Conservation (phyloP, 1,140 invertebrate genomes). For the Onthophagus taurus region DNA sequence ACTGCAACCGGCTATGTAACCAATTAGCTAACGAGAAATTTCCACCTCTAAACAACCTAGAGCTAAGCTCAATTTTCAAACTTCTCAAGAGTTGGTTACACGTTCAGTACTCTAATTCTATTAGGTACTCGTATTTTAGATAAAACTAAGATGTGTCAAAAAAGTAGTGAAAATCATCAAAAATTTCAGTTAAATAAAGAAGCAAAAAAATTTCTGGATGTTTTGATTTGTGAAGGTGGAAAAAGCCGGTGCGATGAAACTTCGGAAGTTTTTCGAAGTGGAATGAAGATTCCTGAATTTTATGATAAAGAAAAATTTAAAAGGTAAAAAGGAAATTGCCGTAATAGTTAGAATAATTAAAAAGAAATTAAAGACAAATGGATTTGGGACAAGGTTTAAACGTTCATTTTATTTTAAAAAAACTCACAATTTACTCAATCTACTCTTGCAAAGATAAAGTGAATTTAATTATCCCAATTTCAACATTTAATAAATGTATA, state of each 20-base stretch:
- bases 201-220: neutral
- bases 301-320: constrained; percentile 11
- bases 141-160: neutral
- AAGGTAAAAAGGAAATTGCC: constrained; percentile 4
- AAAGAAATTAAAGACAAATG: too few species aligned
- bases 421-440: too few species aligned
- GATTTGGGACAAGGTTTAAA: too few species aligned
- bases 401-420: too few species aligned
- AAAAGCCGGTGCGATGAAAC: constrained; percentile 6
- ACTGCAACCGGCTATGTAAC: too few species aligned
- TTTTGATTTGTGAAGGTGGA: neutral
- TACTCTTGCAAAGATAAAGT: too few species aligned
- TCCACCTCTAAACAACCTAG: neutral
- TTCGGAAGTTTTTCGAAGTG: neutral
- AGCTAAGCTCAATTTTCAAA: neutral
- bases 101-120: neutral
- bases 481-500: too few species aligned
- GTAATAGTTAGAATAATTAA: too few species aligned
- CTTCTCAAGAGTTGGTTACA: neutral
- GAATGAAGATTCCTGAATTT: constrained; percentile 1
- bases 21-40: too few species aligned
- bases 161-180: too few species aligned
- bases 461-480: too few species aligned
- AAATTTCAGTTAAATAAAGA: too few species aligned
- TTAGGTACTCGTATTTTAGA: neutral